These are phyloP conservation scores for Sphenopsis melanotis DNA, from an alignment of 2,797 vertebrate species.

Conservation along the genomic window DNA sequence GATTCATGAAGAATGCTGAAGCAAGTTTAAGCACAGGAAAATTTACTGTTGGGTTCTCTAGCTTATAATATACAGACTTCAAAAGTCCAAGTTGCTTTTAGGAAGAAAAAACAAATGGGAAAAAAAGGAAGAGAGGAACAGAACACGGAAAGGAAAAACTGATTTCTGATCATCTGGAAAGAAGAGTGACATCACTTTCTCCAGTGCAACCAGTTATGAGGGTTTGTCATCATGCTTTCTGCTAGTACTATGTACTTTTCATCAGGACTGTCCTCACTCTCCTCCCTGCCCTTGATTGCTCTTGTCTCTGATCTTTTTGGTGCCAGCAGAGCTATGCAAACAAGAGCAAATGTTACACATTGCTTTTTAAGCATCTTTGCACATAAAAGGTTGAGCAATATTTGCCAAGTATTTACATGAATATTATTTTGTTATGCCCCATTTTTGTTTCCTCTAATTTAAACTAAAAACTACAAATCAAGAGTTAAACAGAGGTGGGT, in stretches of 20 bases:
- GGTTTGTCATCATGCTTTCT: not conserved
- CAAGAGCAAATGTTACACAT: rapidly evolving
- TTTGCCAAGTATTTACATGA: not conserved
- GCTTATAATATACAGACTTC: not conserved
- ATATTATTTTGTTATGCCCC: not conserved
- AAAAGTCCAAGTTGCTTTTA: not conserved
- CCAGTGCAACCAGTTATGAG: not conserved
- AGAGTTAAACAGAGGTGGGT: not conserved
- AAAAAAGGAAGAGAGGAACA: not conserved
- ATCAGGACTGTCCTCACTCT: no score
- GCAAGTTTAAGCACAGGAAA: not conserved
- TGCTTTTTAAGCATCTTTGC: not conserved
- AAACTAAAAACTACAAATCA: not conserved
- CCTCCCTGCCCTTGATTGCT: not conserved
- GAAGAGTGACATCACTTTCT: rapidly evolving
- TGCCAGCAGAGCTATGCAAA: not conserved
- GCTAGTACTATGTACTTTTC: not conserved
- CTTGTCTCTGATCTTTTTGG: not conserved
- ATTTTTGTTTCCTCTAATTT: not conserved
- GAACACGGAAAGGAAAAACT: not conserved
- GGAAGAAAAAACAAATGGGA: no score
- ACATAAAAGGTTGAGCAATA: not conserved
- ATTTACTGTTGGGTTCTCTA: not conserved
- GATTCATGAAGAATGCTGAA: not conserved
- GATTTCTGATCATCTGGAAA: not conserved